A percentile compares a stretch with the other conserved stretches of the same genome.
Conservation (phyloP, 2,797 vertebrate species). For the Enteromius anoplus region DNA sequence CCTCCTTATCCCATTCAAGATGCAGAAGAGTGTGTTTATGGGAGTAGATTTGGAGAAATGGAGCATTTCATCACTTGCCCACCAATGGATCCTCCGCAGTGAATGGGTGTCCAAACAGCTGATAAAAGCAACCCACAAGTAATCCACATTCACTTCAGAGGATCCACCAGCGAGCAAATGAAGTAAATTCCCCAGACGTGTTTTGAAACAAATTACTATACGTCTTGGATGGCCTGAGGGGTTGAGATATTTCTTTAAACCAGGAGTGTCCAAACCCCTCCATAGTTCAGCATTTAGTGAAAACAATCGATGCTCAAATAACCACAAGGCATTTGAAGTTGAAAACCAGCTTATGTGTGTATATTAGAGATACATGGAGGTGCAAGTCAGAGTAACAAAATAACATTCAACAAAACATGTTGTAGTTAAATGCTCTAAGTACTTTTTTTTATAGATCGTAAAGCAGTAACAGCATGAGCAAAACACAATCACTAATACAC, state of each 20-base stretch:
- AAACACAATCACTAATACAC: constrained; percentile 64
- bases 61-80: too few species aligned
- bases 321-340: constrained; percentile 4
- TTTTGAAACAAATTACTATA: not conserved
- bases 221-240: not conserved
- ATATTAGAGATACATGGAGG: not conserved
- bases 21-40: not conserved
- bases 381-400: constrained; percentile 44
- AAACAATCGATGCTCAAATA: not conserved
- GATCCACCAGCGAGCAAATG: not conserved
- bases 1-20: too few species aligned
- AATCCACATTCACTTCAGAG: not conserved
- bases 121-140: not conserved
- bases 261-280: not conserved
- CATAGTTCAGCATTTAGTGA: not conserved
- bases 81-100: not conserved
- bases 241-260: not conserved
- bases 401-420: constrained; percentile 56
- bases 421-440: constrained; percentile 64
- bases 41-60: too few species aligned
- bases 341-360: not conserved
- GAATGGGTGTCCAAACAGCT: not conserved
- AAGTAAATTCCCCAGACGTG: not conserved
- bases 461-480: constrained; percentile 71
- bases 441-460: constrained; percentile 67